phyloP scores from a whole-genome alignment of 2,888 invertebrate genomes.

The Limenitis camilla region DNA sequence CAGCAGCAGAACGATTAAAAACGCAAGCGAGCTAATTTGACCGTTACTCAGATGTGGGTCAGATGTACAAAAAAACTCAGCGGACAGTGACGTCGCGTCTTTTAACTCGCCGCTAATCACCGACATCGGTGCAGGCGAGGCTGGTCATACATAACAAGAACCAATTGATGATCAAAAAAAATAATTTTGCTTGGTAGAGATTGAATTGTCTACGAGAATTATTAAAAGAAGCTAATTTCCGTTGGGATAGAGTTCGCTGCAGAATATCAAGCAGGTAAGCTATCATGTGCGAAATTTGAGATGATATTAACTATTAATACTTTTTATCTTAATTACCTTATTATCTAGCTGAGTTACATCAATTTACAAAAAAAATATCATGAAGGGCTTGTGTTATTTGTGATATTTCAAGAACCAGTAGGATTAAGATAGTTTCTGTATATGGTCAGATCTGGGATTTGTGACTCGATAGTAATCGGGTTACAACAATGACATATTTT shows the following conservation, averaged over 20 bases:
- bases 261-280: constrained; percentile 50
- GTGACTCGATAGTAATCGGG: too few species aligned
- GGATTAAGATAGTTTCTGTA: too few species aligned
- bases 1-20: constrained; percentile 13
- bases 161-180: constrained; percentile 45
- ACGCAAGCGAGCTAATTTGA: constrained; percentile 27
- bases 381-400: too few species aligned
- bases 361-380: too few species aligned
- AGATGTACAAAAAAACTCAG: constrained; percentile 31
- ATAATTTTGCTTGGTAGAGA: constrained; percentile 49
- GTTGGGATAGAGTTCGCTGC: constrained; percentile 47
- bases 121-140: constrained; percentile 11
- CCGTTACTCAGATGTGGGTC: constrained; percentile 40
- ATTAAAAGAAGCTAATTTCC: constrained; percentile 66
- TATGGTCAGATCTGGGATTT: neutral
- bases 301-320: constrained; percentile 28
- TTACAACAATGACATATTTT: too few species aligned
- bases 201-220: constrained; percentile 55
- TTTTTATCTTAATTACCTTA: constrained; percentile 23
- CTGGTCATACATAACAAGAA: constrained; percentile 44
- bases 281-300: constrained; percentile 37
- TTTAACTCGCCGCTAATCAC: constrained; percentile 8
- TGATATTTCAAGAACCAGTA: too few species aligned
- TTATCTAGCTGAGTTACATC: too few species aligned
- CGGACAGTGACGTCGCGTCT: constrained; percentile 29